A percentile compares a stretch with the other conserved stretches of the same genome.
phyloP scores from a whole-genome alignment of 2,113 vertebrate species.

The Sclerurus mexicanus region DNA sequence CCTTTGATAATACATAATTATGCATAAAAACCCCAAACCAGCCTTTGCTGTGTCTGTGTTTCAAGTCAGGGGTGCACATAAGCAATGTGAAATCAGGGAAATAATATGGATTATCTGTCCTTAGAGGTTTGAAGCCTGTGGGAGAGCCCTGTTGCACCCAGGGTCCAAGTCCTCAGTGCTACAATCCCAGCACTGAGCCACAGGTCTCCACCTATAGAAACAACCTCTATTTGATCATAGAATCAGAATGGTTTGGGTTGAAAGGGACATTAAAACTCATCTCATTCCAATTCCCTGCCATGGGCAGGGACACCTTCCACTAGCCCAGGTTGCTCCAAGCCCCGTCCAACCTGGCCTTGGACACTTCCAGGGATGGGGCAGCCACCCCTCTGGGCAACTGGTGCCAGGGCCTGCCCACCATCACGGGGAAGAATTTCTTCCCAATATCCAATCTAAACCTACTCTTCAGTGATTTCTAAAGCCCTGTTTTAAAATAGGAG shows the following conservation, averaged over 20 bases:
- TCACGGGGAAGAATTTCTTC: background rate
- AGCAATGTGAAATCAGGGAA: background rate
- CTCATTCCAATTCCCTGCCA: background rate
- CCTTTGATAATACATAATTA: background rate
- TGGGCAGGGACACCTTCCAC: background rate
- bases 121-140: background rate
- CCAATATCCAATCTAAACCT: background rate
- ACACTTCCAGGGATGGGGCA: background rate
- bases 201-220: background rate
- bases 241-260: background rate
- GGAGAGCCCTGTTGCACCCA: background rate
- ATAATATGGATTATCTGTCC: background rate
- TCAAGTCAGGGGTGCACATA: rapidly evolving
- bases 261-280: background rate
- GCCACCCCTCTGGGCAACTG: background rate
- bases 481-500: background rate
- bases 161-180: rapidly evolving
- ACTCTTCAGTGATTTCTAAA: background rate
- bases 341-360: rapidly evolving
- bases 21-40: background rate
- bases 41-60: background rate
- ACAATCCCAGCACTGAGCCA: background rate
- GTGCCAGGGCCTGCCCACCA: background rate
- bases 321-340: background rate
- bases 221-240: background rate